Conservation (phyloP, 2,113 vertebrate species). For the Calypte anna region DNA sequence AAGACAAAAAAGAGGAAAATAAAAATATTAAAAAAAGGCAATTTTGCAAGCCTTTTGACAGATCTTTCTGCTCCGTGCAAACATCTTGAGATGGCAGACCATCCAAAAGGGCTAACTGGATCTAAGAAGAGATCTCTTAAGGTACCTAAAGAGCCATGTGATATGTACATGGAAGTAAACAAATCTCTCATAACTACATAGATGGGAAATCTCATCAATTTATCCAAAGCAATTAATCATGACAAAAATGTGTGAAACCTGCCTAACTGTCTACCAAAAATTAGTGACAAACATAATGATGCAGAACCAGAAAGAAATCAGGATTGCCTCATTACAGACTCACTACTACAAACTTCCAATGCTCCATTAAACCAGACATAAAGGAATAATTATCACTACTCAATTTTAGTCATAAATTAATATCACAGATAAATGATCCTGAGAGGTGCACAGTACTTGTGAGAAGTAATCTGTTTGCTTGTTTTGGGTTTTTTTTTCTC, state of each 20-base stretch:
- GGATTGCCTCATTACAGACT: background rate
- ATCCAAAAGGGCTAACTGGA: background rate
- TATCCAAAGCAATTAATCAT: background rate
- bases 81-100: background rate
- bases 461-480: background rate
- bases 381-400: background rate
- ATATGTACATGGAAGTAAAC: background rate
- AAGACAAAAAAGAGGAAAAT: background rate
- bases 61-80: background rate
- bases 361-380: background rate
- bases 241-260: background rate
- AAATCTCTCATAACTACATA: background rate
- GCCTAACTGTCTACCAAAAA: background rate
- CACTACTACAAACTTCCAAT: background rate
- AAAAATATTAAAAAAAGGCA: background rate
- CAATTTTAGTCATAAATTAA: background rate
- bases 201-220: background rate
- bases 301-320: background rate
- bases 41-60: background rate
- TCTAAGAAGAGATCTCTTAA: background rate
- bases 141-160: background rate
- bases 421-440: background rate
- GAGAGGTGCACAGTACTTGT: background rate
- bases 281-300: background rate
- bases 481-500: background rate